phyloP scores from a whole-genome alignment of 2,113 vertebrate genomes.

The Plecotus auritus region DNA sequence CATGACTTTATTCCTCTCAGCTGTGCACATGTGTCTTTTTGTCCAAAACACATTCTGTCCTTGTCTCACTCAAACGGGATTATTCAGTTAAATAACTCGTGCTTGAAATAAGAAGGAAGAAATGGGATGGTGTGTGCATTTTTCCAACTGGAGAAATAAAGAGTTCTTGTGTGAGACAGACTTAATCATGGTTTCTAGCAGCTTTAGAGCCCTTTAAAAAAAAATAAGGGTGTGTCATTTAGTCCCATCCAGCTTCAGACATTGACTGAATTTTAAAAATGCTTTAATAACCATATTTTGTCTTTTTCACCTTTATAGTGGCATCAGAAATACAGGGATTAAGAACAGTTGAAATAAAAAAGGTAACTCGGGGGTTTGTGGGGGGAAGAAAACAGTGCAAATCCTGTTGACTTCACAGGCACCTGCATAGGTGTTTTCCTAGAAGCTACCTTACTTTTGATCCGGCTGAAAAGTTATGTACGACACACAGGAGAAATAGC shows the following conservation, averaged over 20 bases:
- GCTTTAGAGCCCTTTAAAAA: not conserved
- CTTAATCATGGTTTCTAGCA: not conserved
- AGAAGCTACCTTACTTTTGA: not conserved
- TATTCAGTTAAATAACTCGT: slow-evolving; percentile 22
- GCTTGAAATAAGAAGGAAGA: slow-evolving; percentile 5
- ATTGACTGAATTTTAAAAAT: not conserved
- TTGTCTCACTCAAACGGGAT: slow-evolving; percentile 18
- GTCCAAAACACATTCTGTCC: slow-evolving; percentile 18
- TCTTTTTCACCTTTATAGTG: slow-evolving; percentile 71
- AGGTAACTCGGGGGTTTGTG: slow-evolving; percentile 81
- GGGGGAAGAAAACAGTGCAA: not conserved
- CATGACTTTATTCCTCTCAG: slow-evolving; percentile 45
- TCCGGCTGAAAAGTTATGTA: not conserved
- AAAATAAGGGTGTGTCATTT: not conserved
- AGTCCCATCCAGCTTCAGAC: not conserved
- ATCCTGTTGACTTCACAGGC: not conserved
- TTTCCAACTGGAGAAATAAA: not conserved
- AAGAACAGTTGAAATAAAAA: slow-evolving; percentile 93
- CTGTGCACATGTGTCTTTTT: slow-evolving; percentile 36
- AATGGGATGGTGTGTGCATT: not conserved
- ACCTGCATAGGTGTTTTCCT: slow-evolving; percentile 5
- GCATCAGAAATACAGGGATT: slow-evolving; percentile 87
- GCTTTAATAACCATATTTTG: slow-evolving; percentile 20
- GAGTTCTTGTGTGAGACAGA: not conserved
- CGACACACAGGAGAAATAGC: not conserved